Percentiles rank a stretch among this genome's conserved stretches.
Conservation (phyloP, 2,113 vertebrate species). For the Corapipo altera region DNA sequence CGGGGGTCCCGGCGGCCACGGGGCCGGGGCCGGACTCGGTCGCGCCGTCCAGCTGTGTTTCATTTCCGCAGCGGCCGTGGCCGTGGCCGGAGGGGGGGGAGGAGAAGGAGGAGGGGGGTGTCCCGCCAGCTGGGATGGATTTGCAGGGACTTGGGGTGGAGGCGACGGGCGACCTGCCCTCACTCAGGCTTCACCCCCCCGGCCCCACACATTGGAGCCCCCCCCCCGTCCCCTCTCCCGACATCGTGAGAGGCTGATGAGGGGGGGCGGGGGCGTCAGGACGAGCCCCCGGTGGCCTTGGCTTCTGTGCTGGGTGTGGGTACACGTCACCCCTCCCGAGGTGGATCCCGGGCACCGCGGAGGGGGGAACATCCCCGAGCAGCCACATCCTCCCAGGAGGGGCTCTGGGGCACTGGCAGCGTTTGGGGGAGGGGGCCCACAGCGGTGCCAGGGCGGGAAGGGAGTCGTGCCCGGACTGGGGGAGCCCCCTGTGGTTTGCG, state of each 20-base stretch:
- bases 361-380: not conserved
- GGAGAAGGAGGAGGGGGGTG: not conserved
- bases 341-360: not conserved
- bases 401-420: not conserved
- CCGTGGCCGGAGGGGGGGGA: not conserved
- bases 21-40: not conserved
- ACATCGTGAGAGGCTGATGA: not conserved
- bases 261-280: not conserved
- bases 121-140: not conserved
- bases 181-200: not conserved
- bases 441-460: not conserved
- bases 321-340: not conserved
- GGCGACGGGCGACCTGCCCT: not conserved
- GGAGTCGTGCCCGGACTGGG: not conserved
- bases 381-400: not conserved
- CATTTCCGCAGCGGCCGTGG: constrained; percentile 2
- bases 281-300: not conserved
- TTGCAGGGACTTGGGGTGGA: not conserved
- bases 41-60: not conserved
- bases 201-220: not conserved
- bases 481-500: not conserved
- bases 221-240: not conserved
- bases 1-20: not conserved
- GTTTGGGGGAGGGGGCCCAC: accelerated
- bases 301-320: not conserved